Evolutionary conservation across 92 coral and sea anemone genomes (phyloP).

Genomic region (Actinostola sp.): DNA sequence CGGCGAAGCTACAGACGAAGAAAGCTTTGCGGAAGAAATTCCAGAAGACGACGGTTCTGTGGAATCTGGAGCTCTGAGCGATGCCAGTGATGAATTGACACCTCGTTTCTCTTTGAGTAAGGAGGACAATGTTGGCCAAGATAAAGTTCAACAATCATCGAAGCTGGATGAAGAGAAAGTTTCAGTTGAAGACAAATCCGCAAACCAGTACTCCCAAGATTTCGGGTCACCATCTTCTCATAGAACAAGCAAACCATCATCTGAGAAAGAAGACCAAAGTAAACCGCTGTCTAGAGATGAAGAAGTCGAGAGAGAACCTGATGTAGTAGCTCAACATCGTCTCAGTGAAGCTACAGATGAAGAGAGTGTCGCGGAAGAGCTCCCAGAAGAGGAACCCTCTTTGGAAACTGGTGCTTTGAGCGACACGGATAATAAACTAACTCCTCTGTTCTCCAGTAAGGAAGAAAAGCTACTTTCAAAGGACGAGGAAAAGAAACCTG

Average conservation of each 20-base stretch:
- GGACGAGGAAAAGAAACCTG: not conserved
- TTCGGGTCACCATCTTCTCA: conserved; percentile 11
- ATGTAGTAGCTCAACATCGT: not conserved
- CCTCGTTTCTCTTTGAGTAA: conserved; percentile 19
- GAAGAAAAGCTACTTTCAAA: not conserved
- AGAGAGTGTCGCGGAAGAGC: conserved; percentile 72
- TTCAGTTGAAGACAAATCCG: not conserved
- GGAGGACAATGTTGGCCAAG: not conserved
- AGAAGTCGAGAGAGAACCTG: not conserved
- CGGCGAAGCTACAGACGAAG: conserved; percentile 52
- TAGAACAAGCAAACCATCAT: not conserved
- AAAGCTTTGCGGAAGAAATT: conserved; percentile 71
- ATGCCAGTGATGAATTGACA: conserved; percentile 18
- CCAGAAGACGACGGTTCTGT: conserved; percentile 31
- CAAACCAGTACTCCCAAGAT: conserved; percentile 4
- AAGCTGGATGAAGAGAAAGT: not conserved
- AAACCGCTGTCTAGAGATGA: not conserved
- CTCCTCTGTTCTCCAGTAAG: not conserved
- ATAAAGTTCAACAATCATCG: not conserved
- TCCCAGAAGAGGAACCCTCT: conserved; percentile 40
- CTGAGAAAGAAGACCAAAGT: not conserved
- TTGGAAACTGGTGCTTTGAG: conserved; percentile 21
- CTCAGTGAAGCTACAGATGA: conserved; percentile 52
- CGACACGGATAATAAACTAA: conserved; percentile 19
- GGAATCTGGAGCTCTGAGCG: conserved; percentile 25